Conservation (phyloP, 2,888 invertebrate species). For the Drosophila seclusa region DNA sequence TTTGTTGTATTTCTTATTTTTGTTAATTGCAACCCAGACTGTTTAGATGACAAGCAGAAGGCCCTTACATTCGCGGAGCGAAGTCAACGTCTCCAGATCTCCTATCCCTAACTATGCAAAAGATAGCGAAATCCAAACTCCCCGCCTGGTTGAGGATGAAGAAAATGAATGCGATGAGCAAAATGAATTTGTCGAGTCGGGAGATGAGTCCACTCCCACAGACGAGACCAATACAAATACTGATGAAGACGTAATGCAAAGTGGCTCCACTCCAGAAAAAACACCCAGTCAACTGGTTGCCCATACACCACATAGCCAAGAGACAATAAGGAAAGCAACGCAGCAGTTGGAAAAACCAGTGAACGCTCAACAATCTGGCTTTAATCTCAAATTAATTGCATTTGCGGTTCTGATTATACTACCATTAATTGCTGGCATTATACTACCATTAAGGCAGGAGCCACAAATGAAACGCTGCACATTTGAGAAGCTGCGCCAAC, state of each 20-base stretch:
- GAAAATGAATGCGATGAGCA: conserved; percentile 1
- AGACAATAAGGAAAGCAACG: too few relatives aligned
- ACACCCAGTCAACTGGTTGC: not conserved
- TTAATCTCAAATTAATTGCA: conserved; percentile 1
- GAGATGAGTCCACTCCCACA: not conserved
- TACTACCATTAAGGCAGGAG: conserved; percentile 12
- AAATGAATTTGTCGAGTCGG: conserved; percentile 17
- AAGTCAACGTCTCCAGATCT: conserved; percentile 9
- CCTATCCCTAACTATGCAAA: conserved; percentile 10
- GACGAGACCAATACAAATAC: not conserved
- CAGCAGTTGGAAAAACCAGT: not conserved
- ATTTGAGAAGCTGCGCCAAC: conserved; percentile 51
- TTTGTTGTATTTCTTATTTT: not conserved
- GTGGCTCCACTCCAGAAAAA: not conserved
- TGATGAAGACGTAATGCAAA: not conserved
- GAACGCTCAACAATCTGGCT: too few relatives aligned
- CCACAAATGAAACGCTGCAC: conserved; percentile 55
- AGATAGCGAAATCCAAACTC: not conserved
- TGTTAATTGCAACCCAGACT: not conserved
- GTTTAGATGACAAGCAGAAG: conserved; percentile 23
- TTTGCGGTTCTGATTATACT: conserved; percentile 15
- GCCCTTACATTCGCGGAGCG: conserved; percentile 15
- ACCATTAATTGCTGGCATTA: not conserved
- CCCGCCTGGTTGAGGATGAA: not conserved
- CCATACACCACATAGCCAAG: not conserved